phyloP scores from a whole-genome alignment of 2,113 vertebrate species.

The Semicossyphus pulcher region DNA sequence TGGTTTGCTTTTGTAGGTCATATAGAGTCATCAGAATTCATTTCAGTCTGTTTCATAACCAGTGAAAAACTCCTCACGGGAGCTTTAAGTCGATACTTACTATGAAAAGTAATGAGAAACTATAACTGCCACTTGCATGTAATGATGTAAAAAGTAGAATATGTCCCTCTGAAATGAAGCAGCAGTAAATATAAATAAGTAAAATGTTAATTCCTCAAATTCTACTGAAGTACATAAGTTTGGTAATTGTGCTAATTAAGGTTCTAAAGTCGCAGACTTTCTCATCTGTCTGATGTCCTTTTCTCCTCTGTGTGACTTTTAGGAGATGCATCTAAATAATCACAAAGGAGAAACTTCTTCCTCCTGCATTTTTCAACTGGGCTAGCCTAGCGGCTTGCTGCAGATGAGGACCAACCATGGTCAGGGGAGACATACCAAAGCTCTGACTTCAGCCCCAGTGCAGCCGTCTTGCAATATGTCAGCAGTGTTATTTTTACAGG shows the following conservation, averaged over 20 bases:
- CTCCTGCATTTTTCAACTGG: slow-evolving; percentile 57
- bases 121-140: not conserved
- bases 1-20: too few relatives aligned
- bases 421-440: slow-evolving; percentile 80
- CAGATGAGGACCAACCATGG: slow-evolving; percentile 73
- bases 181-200: not conserved
- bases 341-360: slow-evolving; percentile 36
- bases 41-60: too few relatives aligned
- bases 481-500: slow-evolving; percentile 81
- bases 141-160: too few relatives aligned
- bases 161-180: too few relatives aligned
- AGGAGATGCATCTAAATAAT: slow-evolving; percentile 33
- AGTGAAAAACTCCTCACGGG: too few relatives aligned
- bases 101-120: not conserved
- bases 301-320: not conserved
- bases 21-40: too few relatives aligned
- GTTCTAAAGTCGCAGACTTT: not conserved
- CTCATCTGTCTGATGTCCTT: slow-evolving; percentile 21
- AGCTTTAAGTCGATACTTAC: too few relatives aligned
- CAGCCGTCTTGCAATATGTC: slow-evolving; percentile 74
- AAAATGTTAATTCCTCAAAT: not conserved
- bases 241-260: not conserved
- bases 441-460: slow-evolving; percentile 77
- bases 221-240: not conserved
- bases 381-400: slow-evolving; percentile 53